Evolutionary conservation across 1,140 invertebrate genomes (phyloP).

Genomic region (Coptotermes formosanus): DNA sequence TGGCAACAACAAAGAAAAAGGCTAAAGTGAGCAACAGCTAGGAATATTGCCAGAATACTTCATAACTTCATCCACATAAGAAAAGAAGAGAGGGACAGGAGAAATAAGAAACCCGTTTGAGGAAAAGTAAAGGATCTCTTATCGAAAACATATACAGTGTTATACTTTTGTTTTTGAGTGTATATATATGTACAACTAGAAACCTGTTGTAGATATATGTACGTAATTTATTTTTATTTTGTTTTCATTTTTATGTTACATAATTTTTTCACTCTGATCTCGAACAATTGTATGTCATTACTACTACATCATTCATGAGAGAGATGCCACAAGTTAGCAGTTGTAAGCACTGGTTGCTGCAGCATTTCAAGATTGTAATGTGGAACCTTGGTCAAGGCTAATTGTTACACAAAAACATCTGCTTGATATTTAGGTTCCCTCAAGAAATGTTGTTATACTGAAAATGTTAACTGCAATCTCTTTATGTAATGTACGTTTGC

Average conservation of each 20-base stretch:
- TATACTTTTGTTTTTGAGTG: background rate
- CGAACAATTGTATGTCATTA: background rate
- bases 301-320: background rate
- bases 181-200: background rate
- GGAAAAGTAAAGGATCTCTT: conserved; percentile 1
- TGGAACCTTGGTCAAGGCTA: too few relatives aligned
- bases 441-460: too few relatives aligned
- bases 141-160: background rate
- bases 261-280: conserved; percentile 14
- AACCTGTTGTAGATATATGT: conserved; percentile 10
- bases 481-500: too few relatives aligned
- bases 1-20: background rate
- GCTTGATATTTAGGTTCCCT: too few relatives aligned
- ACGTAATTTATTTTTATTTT: conserved; percentile 20
- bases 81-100: background rate
- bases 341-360: too few relatives aligned
- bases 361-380: too few relatives aligned
- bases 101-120: background rate
- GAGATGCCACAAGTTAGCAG: background rate
- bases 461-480: too few relatives aligned
- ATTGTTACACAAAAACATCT: too few relatives aligned
- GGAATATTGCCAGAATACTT: background rate
- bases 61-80: background rate
- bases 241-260: conserved; percentile 14
- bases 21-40: background rate